phyloP scores from a whole-genome alignment of 2,797 vertebrate species.

The Thalassophryne amazonica region DNA sequence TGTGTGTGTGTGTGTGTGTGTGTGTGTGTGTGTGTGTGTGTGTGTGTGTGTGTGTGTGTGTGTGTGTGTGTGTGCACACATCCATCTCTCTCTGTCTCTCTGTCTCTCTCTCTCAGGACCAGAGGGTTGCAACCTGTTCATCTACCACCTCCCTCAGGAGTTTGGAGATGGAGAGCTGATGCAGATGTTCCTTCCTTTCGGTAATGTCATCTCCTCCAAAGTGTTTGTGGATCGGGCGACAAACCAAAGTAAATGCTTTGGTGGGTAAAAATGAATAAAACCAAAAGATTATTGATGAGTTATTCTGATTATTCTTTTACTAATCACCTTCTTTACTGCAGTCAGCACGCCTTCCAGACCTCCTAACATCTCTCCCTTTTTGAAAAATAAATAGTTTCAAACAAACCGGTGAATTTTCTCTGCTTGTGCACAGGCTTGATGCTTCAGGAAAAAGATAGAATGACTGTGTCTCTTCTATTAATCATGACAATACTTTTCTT shows the following conservation, averaged over 20 bases:
- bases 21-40: slow-evolving; percentile 20
- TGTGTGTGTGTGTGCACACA: slow-evolving; percentile 21
- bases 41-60: slow-evolving; percentile 21
- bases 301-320: slow-evolving; percentile 73
- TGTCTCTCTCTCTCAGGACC: slow-evolving; percentile 80
- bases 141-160: slow-evolving; percentile 99
- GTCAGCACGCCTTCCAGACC: slow-evolving; percentile 52
- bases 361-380: slow-evolving; percentile 32
- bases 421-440: slow-evolving; percentile 32
- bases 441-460: slow-evolving; percentile 17
- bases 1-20: slow-evolving; percentile 22
- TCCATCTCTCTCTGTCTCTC: slow-evolving; percentile 18
- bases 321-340: slow-evolving; percentile 78
- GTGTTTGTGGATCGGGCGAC: slow-evolving; percentile 99
- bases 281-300: slow-evolving; percentile 78
- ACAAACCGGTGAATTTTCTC: slow-evolving; percentile 22
- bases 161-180: slow-evolving; percentile 99
- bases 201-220: slow-evolving; percentile 99
- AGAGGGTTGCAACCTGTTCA: slow-evolving; percentile 99
- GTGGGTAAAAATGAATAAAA: slow-evolving; percentile 92
- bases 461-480: slow-evolving; percentile 11
- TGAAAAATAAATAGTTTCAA: background rate
- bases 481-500: slow-evolving; percentile 24
- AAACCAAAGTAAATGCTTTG: slow-evolving; percentile 99
- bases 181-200: slow-evolving; percentile 99